Percentiles rank a stretch among this genome's conserved stretches.
These are phyloP conservation scores for Nasalis larvatus DNA, from an alignment of 2,113 vertebrate species.

Conservation along the genomic window DNA sequence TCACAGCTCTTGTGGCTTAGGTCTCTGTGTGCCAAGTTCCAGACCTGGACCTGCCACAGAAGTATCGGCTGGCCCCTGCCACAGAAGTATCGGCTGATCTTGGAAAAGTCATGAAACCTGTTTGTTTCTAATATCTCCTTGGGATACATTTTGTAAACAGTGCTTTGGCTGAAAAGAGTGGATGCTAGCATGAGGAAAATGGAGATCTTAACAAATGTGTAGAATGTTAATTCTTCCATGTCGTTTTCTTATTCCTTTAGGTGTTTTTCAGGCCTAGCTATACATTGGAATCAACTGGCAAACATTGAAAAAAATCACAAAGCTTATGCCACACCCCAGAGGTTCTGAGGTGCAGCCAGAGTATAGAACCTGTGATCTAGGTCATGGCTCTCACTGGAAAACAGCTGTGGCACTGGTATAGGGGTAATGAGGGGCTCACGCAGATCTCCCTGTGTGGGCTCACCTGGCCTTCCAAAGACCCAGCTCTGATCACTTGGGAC, in stretches of 20 bases:
- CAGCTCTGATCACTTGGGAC: not conserved
- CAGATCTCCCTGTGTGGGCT: not conserved
- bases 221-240: not conserved
- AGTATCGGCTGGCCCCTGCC: not conserved
- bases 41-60: not conserved
- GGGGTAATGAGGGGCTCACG: not conserved
- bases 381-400: not conserved
- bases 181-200: not conserved
- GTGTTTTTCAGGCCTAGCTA: not conserved
- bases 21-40: fast-evolving
- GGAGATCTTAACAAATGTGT: not conserved
- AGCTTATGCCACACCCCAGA: not conserved
- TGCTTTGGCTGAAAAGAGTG: not conserved
- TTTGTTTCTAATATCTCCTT: not conserved
- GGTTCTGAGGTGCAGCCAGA: not conserved
- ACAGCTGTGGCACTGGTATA: not conserved
- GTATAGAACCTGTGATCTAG: not conserved
- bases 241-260: not conserved
- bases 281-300: not conserved
- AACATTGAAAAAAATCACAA: not conserved
- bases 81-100: not conserved
- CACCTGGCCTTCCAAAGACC: not conserved
- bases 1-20: not conserved
- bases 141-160: not conserved
- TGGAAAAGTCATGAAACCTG: not conserved